Evolutionary conservation across 2,888 invertebrate genomes (phyloP), one percentile per base, ranked within the genome.

Genomic region (Liodrosophila aerea): DNA sequence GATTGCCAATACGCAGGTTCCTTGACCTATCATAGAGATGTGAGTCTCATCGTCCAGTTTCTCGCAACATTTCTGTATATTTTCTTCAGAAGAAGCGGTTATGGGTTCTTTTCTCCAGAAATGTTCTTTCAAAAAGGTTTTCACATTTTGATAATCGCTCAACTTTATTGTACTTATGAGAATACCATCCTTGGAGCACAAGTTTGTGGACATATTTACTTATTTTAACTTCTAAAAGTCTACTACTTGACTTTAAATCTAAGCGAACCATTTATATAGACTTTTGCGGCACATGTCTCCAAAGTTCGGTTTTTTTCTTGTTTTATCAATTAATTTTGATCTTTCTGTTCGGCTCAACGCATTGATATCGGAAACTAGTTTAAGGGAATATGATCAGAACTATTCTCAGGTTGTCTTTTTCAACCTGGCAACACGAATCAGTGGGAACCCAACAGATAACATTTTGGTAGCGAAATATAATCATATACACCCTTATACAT

Each of bases 101-200:
- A 73, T 45, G 0, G 74, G 74, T 15, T 69, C 76, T 0, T 36
- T 56, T 0, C 39, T 76, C 4, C 56, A 70, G 36, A 73, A 76
- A 11, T 75, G 54, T 0, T 27, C 51, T 0, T 37, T 33, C 58
- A 73, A 45, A 7, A 62, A 60, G 1, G 9, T 8, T 22, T 70
- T 76, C 0, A 70, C 59, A 0, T 11, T 9, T n/a, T 15, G 22
- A 12, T 70, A 75, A 22, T 75, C 74, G 11, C 44, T 39, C 16
- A 50, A 16, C 3, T 13, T 27, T 66, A 76, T 76, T 1, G 49
- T 16, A 7, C 76, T 61, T 2, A 75, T 51, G n/a, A 33, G 47
- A 3, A 76, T 53, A n/a, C 60, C 75, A 44, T 64, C 30, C 11
- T 60, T 62, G 0, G 62, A 45, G 9, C 53, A 40, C 16, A 63